Base-by-base conservation (phyloP, 2,797 vertebrate genomes). In the Ceyx erithaca region DNA sequence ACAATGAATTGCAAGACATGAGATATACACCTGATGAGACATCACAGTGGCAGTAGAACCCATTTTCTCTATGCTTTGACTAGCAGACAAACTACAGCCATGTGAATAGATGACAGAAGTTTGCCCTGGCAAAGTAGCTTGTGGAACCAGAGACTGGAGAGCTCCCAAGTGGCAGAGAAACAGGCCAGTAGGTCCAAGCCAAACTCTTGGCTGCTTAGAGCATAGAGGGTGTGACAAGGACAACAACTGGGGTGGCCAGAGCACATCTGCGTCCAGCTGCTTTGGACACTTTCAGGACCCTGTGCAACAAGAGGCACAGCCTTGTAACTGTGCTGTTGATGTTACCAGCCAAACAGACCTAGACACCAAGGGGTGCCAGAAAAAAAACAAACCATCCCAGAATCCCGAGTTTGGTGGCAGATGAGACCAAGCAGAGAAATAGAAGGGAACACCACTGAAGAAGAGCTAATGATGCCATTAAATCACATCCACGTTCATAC, bases 391-490 rank as follows among this genome's bases (percentile, higher is more conserved):
- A 31, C 3, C 9, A 54, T 6, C 12, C 12, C 14, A 49, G 17
- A 83, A 6, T 8, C 30, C 51, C 49, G 31, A 28, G 6, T 89
- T 51, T 64, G 46, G 49, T 67, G 37, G 16, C 49, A 85, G 37
- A 69, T 64, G 45, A 1, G 3, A 55, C 25, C 55, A 87, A 62
- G 13, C 9, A 37, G 63, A 79, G 13, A 49, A 61, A 37, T 2
- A 77, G 58, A 46, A 80, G 30, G 17, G 22, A 85, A 49, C 22
- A 57, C 28, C 69, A 69, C 20, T 35, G 48, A 80, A 85, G 81
- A 94, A 89, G 46, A 58, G 40, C 57, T 95, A 93, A 90, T 90
- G 75, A 57, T 96, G 79, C 77, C 92, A 95, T 96, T 95, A 96
- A 96, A 95, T 94, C 67, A 72, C 66, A 78, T 90, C 93, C 71